Evolutionary conservation across 2,797 vertebrate genomes (phyloP), one percentile per base, ranked within the genome.

Genomic region (Pseudotriccus pelzelni): DNA sequence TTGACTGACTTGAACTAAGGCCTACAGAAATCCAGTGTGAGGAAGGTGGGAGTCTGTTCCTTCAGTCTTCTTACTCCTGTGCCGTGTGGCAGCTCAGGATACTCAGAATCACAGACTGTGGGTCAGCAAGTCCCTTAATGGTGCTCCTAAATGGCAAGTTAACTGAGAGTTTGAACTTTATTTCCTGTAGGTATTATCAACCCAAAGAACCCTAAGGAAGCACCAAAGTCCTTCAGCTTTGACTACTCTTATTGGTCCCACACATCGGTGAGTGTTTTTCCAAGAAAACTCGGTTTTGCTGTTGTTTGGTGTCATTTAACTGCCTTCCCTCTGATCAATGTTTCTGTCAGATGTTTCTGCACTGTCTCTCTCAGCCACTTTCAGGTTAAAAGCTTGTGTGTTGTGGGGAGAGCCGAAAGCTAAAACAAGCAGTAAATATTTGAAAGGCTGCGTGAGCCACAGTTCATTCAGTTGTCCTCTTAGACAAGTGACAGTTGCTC

Each of bases 231-330:
- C 84, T 99, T 99, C 98, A 99, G 99, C 98, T 99, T 99, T 91
- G 99, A 99, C 98, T 99, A 99, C 92, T 99, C 99, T 28, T 99
- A 99, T 28, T 99, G 99, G 99, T 99, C 99, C 64, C 99, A 99
- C 96, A 99, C 99, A 62, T 98, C 99, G 90, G 99, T 99, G 97
- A 99, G 98, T 94, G 67, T 27, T 90, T 85, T 28, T n/a, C 27
- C 34, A 60, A 41, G 60, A 44, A 43, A 70, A n/a, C 24, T 41
- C 60, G 60, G 11, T 17, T 53, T n/a, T 66, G 34, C 46, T 72
- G 25, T 50, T 50, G 24, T 30, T 56, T 84, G 36, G 10, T 34
- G 70, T 75, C 39, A 66, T 75, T 72, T 44, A 64, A 30, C 9
- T 41, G 19, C 8, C 5, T 73, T 83, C 23, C 32, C 49, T 55